Base-by-base conservation (phyloP, 2,888 invertebrate genomes). In the Chalcis sispes region DNA sequence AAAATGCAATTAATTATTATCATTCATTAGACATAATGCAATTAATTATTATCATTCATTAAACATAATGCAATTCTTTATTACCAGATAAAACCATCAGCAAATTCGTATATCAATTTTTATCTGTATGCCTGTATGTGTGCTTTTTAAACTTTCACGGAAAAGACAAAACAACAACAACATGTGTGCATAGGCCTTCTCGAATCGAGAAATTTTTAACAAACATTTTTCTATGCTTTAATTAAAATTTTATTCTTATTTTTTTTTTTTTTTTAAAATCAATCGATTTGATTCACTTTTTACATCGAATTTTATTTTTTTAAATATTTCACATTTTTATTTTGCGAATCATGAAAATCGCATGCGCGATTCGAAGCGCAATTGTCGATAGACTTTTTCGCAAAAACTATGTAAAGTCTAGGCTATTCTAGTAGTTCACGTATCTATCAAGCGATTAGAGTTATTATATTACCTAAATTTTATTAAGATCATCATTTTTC, bases 131-230 rank as follows among this genome's bases (percentile, higher is more conserved):
- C 36, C 1, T 70, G 7, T 29, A 3, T 18, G 27, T 48, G 10
- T 65, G 36, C 15, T 54, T 48, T 64, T 40, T 23, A 69, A 64
- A 70, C 20, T 50, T 42, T 70, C 48, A 70, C 48, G 71, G 61
- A 67, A 62, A 61, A 58, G 70, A 70, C 61, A 72, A 72, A 76
- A 76, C 40, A 67, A 72, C 61, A 75, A 59, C 58, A 59, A 65
- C 54, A 54, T 56, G 56, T 18, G 72, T 72, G 72, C 72, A 72
- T 76, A 76, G 76, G 76, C 76, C 76, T 72, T 76, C 42, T 67
- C 61, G 10, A 71, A n/a, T 46, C 15, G 52, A 71, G 59, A 71
- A 61, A 59, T 27, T 70, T 59, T 66, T 56, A 66, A 71, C 25
- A 59, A 70, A 50, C 25, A 65, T 52, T 64, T 52, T 15, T 27